Base-by-base conservation (phyloP, 2,888 invertebrate genomes). In the Zaprionus obscuricornis region DNA sequence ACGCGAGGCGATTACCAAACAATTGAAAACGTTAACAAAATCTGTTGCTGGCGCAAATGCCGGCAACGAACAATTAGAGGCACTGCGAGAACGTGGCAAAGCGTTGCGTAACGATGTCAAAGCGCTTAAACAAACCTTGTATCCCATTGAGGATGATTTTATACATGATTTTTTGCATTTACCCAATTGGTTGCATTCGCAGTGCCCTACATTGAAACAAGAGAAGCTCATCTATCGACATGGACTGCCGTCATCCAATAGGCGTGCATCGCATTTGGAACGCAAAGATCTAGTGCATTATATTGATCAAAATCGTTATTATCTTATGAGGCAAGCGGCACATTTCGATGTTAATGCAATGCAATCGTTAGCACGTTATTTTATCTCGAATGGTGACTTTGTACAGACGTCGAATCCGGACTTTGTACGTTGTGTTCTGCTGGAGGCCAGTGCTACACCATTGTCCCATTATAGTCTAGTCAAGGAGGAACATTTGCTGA, bases 341-440 rank as follows among this genome's bases (percentile, higher is more conserved):
- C 73, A 93, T 10, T 95, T 95, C 86, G 96, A 96, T 89, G 89
- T 94, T 6, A 77, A 92, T 8, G 76, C 82, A 10, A 84, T 85
- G 37, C 77, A 88, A 27, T 70, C 87, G 1, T 56, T 89, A 29
- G 63, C 82, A 0, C 87, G 90, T 1, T 85, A 91, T 42, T 86
- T 90, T 46, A 73, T 85, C 0, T 89, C 91, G 14, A 88, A 91
- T 0, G 89, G 92, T 4, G 88, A 92, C n/a, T 95, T 93, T 84
- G 87, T 92, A 0, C 93, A 93, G 79, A 93, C 95, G 75, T 93
- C 94, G 0, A 96, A 95, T 88, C 92, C 96, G 0, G 96, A 96
- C 90, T 96, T 96, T 90, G 92, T 93, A 3, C 93, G 94, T 50
- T 95, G 94, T 85, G 90, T 95, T 1, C 90, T 96, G 2, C 91